phyloP scores from a whole-genome alignment of 2,888 invertebrate genomes.

The Ischnura elegans region DNA sequence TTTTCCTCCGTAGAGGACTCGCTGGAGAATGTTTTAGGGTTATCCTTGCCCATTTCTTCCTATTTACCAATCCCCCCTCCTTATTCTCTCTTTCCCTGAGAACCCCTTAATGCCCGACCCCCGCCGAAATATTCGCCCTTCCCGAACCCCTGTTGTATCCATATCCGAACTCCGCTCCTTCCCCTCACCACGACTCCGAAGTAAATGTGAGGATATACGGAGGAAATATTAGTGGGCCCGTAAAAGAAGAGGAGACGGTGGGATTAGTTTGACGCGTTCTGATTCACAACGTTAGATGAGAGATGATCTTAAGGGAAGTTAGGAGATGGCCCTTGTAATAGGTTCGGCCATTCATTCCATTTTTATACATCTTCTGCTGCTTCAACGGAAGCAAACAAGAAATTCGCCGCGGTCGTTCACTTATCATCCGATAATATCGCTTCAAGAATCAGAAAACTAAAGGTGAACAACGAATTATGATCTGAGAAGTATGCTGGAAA shows the following conservation, averaged over 20 bases:
- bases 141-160: neutral
- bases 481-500: no score
- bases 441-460: no score
- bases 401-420: no score
- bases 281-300: slow-evolving; percentile 28
- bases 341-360: neutral
- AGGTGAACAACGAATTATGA: no score
- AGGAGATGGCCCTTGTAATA: neutral
- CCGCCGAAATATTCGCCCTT: neutral
- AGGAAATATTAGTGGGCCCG: neutral
- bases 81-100: neutral
- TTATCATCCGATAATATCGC: no score
- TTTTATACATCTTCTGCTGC: neutral
- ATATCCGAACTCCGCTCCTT: neutral
- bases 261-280: neutral
- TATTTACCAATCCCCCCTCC: slow-evolving; percentile 2
- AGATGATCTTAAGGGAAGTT: neutral
- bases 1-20: neutral
- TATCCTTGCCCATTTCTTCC: neutral
- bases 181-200: neutral
- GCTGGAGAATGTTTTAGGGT: slow-evolving; percentile 7
- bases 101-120: neutral
- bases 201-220: slow-evolving; percentile 56
- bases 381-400: neutral
- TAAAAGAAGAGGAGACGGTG: neutral